Percentiles rank a stretch among this genome's conserved stretches.
Conservation (phyloP, 2,113 vertebrate genomes). For the Diglossa brunneiventris region DNA sequence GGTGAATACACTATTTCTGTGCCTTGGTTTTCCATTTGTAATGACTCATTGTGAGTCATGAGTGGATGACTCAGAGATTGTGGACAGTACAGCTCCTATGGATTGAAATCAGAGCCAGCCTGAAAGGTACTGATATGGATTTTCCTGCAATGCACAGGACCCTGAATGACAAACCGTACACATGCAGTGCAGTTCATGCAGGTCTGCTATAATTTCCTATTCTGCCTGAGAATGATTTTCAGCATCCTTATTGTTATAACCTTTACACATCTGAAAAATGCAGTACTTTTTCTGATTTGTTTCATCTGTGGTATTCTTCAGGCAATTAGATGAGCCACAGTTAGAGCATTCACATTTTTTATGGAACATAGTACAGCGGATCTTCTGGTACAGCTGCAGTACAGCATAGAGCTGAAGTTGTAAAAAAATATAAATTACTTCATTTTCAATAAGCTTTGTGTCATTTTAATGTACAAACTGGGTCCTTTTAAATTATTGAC, state of each 20-base stretch:
- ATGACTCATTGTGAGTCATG: constrained; percentile 39
- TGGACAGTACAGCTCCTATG: not conserved
- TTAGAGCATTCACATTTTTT: not conserved
- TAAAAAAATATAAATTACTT: not conserved
- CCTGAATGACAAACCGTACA: not conserved
- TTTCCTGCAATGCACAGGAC: not conserved
- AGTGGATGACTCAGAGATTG: constrained; percentile 27
- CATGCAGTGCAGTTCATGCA: not conserved
- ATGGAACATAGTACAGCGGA: fast-evolving
- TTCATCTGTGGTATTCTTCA: not conserved
- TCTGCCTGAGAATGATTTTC: not conserved
- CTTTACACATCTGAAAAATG: not conserved
- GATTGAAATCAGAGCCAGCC: constrained; percentile 17
- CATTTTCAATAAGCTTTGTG: not conserved
- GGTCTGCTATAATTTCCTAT: not conserved
- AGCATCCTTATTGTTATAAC: not conserved
- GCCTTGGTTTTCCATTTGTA: constrained; percentile 20
- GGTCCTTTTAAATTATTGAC: not conserved
- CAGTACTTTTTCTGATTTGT: not conserved
- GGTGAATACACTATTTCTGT: not conserved
- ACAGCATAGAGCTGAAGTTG: not conserved
- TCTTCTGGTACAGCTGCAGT: not conserved
- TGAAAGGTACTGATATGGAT: not conserved
- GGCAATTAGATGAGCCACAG: not conserved
- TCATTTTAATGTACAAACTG: not conserved